phyloP scores from a whole-genome alignment of 2,888 invertebrate species.

The Nephrotoma guestfalica region DNA sequence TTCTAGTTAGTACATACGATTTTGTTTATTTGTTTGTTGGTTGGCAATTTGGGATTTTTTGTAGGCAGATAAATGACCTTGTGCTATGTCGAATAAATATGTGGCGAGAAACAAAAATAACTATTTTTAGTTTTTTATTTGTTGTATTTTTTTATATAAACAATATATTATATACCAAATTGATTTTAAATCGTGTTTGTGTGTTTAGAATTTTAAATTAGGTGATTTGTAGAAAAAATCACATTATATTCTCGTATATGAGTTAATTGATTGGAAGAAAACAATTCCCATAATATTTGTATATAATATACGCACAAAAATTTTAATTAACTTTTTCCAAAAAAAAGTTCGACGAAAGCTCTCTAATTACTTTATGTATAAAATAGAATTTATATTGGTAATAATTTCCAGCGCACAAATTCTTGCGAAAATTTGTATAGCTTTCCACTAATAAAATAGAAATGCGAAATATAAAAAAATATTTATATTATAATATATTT shows the following conservation, averaged over 20 bases:
- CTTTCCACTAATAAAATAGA: no score
- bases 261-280: neutral
- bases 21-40: neutral
- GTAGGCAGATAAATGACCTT: neutral
- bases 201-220: neutral
- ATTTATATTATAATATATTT: neutral
- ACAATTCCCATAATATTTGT: neutral
- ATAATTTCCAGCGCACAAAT: no score
- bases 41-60: neutral
- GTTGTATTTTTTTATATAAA: neutral
- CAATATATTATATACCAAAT: neutral
- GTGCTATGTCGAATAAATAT: neutral
- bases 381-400: neutral
- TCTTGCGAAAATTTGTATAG: no score
- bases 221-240: neutral
- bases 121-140: neutral
- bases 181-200: neutral
- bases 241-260: neutral
- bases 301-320: neutral
- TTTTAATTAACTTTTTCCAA: neutral
- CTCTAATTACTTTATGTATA: neutral
- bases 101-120: neutral
- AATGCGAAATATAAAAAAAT: no score
- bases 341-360: no score
- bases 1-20: neutral